These are phyloP conservation scores for Psittacus erithacus DNA, from an alignment of 2,113 vertebrate species.

Conservation along the genomic window DNA sequence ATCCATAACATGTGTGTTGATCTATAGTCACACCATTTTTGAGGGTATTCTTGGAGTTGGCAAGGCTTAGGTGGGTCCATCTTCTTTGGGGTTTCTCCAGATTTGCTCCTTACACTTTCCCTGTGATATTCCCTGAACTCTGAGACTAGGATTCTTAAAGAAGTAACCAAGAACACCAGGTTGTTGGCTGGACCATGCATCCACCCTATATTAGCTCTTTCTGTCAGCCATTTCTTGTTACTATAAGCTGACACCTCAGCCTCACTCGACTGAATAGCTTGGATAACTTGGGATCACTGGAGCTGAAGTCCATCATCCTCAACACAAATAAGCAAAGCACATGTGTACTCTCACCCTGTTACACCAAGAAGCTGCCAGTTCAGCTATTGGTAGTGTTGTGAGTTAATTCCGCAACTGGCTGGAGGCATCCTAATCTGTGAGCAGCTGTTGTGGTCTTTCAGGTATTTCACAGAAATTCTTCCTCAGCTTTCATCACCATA, in stretches of 20 bases:
- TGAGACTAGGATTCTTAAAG: not conserved
- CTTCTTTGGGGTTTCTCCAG: not conserved
- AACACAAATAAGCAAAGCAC: not conserved
- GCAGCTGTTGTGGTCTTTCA: not conserved
- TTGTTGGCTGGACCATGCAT: not conserved
- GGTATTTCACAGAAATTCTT: not conserved
- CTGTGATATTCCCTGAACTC: not conserved
- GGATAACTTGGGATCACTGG: not conserved
- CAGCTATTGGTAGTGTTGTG: not conserved
- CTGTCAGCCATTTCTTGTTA: not conserved
- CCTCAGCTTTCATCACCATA: fast-evolving
- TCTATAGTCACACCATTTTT: not conserved
- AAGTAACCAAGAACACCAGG: not conserved
- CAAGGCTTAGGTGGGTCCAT: not conserved
- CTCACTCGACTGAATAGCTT: not conserved
- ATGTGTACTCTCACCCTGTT: fast-evolving
- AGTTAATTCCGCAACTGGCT: not conserved
- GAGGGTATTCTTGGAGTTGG: not conserved
- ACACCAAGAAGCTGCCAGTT: not conserved
- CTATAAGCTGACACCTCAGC: not conserved
- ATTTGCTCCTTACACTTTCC: not conserved
- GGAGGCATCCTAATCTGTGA: not conserved
- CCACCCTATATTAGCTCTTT: fast-evolving
- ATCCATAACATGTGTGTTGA: fast-evolving
- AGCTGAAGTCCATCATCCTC: not conserved